Conservation (phyloP, 2,113 vertebrate genomes). For the Burhinus oedicnemus region DNA sequence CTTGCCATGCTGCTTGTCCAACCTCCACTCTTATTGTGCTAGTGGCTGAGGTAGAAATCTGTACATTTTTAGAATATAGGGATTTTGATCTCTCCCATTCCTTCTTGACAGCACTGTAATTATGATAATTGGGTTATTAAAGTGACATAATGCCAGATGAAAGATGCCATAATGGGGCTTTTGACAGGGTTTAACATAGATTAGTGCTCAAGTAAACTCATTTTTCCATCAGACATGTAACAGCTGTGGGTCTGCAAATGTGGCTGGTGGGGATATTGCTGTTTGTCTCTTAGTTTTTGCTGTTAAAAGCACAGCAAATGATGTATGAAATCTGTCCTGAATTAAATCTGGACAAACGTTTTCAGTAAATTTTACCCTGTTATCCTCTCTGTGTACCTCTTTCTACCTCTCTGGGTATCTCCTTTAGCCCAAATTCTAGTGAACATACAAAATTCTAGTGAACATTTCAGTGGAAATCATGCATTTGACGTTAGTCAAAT, state of each 20-base stretch:
- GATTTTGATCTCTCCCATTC: neutral
- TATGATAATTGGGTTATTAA: constrained; percentile 63
- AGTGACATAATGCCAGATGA: constrained; percentile 48
- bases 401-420: neutral
- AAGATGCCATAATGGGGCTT: constrained; percentile 40
- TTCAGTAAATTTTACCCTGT: neutral
- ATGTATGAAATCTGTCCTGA: neutral
- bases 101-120: constrained; percentile 32
- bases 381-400: neutral
- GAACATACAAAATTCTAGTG: neutral
- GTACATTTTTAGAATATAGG: neutral
- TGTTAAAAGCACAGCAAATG: neutral
- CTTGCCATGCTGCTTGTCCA: neutral
- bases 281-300: neutral
- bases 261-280: neutral
- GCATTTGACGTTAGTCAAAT: neutral
- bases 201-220: constrained; percentile 13
- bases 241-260: neutral
- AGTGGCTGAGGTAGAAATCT: neutral
- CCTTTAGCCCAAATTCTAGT: neutral
- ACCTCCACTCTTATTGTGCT: neutral
- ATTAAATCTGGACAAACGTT: neutral
- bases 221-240: neutral
- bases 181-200: constrained; percentile 26
- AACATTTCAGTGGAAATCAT: neutral